A percentile compares a stretch with the other conserved stretches of the same genome.
phyloP scores from a whole-genome alignment of 2,888 invertebrate genomes.

The Hypercompe scribonia region DNA sequence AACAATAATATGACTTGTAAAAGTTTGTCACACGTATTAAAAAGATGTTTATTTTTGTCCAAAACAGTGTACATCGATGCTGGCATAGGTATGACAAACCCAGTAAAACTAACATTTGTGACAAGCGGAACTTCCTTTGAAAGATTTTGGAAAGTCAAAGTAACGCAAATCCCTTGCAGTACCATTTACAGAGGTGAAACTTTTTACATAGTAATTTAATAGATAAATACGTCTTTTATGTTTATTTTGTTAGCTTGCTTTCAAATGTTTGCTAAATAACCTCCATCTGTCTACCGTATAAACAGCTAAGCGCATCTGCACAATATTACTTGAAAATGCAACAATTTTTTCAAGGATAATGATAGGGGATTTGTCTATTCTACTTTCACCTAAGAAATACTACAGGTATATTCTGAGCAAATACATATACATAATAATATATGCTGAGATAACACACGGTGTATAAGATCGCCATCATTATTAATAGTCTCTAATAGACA shows the following conservation, averaged over 20 bases:
- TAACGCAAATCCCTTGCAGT: conserved; percentile 93
- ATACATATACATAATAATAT: neutral
- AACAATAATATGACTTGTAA: neutral
- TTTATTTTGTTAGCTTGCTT: neutral
- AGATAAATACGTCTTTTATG: neutral
- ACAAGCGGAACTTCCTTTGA: conserved; percentile 91
- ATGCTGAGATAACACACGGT: neutral
- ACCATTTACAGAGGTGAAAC: conserved; percentile 88
- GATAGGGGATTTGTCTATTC: neutral
- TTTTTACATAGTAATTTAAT: neutral
- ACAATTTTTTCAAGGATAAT: neutral
- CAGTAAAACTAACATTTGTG: conserved; percentile 93
- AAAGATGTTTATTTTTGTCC: neutral
- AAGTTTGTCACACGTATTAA: neutral
- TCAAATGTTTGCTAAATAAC: neutral
- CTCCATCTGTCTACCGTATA: neutral
- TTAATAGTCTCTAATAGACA: no score
- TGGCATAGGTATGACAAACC: conserved; percentile 91
- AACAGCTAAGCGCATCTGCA: neutral
- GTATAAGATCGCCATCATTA: neutral
- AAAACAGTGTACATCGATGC: conserved; percentile 94
- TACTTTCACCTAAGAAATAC: neutral
- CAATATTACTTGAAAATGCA: no score
- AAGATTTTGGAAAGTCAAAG: conserved; percentile 92
- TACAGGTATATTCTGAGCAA: neutral